A percentile compares a stretch with the other conserved stretches of the same genome.
Conservation (phyloP, 1,140 invertebrate species). For the Brachionus paranguensis region DNA sequence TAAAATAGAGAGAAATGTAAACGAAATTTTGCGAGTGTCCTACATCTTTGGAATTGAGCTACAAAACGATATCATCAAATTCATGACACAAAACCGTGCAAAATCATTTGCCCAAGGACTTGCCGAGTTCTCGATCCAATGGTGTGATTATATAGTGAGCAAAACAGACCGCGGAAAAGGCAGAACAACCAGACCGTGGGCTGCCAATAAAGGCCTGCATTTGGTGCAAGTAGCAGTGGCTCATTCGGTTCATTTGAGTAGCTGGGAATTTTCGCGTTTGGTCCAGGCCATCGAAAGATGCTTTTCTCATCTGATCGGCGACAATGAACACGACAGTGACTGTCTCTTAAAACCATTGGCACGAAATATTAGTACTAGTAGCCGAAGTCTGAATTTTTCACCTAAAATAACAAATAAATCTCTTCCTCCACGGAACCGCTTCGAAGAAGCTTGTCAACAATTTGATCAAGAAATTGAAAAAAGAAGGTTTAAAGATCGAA, state of each 20-base stretch:
- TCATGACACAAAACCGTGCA: background rate
- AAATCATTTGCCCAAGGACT: background rate
- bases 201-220: slow-evolving; percentile 18
- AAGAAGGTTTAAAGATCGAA: background rate
- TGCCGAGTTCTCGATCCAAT: background rate
- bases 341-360: background rate
- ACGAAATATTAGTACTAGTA: background rate
- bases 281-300: background rate
- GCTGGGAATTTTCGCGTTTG: background rate
- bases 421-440: background rate
- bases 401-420: background rate
- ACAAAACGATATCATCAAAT: slow-evolving; percentile 1
- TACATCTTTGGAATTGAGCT: slow-evolving; percentile 29
- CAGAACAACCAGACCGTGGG: background rate
- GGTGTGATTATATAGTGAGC: slow-evolving; percentile 29
- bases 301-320: slow-evolving; percentile 6
- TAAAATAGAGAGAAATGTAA: background rate
- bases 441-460: background rate
- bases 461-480: background rate
- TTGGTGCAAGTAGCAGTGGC: background rate
- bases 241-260: background rate
- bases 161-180: slow-evolving; percentile 10
- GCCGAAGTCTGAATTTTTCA: background rate
- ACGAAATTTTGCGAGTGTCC: background rate
- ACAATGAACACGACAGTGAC: background rate